phyloP scores from a whole-genome alignment of 2,888 invertebrate species.

The Apodemia mormo region DNA sequence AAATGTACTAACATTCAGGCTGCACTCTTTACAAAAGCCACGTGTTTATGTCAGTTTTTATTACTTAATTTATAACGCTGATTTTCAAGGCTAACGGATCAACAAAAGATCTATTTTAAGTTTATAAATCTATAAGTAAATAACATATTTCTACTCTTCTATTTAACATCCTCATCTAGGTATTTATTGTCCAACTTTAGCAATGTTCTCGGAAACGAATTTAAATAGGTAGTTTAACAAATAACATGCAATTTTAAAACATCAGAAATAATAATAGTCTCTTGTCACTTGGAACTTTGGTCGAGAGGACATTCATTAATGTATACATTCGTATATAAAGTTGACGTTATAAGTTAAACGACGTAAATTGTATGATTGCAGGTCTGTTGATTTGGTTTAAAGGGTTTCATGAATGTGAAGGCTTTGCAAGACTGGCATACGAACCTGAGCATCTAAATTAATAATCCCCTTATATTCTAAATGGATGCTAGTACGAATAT shows the following conservation, averaged over 20 bases:
- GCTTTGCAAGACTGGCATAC: neutral
- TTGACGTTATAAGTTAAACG: neutral
- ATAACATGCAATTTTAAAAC: neutral
- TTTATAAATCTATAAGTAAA: too few species aligned
- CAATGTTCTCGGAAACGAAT: neutral
- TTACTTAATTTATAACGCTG: too few species aligned
- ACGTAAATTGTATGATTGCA: conserved; percentile 11
- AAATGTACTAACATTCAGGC: too few species aligned
- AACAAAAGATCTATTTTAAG: too few species aligned
- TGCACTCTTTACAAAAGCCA: too few species aligned
- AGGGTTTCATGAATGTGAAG: neutral
- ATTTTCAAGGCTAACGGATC: too few species aligned
- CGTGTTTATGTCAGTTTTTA: too few species aligned
- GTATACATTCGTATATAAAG: neutral
- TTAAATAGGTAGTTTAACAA: too few species aligned
- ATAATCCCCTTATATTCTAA: too few species aligned
- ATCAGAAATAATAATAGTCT: neutral
- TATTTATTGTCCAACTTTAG: neutral
- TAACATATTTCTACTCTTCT: too few species aligned
- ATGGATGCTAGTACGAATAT: too few species aligned
- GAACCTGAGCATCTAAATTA: neutral
- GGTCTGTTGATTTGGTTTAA: neutral
- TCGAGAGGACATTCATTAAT: neutral
- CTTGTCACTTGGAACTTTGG: neutral
- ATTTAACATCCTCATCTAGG: neutral